Evolutionary conservation across 2,888 invertebrate genomes (phyloP).

Genomic region (Cataglyphis albicans): DNA sequence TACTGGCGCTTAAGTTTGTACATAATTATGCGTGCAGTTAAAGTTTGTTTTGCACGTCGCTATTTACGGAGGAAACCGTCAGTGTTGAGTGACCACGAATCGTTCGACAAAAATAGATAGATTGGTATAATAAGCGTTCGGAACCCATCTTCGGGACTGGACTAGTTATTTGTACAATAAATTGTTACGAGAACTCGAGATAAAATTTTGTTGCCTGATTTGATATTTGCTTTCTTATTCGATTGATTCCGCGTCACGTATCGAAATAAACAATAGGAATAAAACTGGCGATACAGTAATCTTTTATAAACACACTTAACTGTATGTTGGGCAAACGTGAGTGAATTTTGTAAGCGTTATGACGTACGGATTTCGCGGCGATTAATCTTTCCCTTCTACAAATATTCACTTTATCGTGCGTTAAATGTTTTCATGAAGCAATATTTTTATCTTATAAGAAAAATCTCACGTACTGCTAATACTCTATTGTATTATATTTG

Average conservation of each 20-base stretch:
- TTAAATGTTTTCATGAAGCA: not conserved
- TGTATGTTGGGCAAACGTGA: not conserved
- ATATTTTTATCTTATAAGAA: not conserved
- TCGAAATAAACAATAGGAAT: not conserved
- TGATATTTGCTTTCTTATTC: not conserved
- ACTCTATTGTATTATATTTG: not conserved
- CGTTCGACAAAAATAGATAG: not conserved
- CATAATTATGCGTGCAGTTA: not conserved
- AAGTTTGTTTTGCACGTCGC: not conserved
- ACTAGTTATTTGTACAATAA: slow-evolving; percentile 32
- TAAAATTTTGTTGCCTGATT: not conserved
- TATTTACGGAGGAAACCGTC: not conserved
- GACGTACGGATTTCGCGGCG: not conserved
- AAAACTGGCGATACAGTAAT: slow-evolving; percentile 9
- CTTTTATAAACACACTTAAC: not conserved
- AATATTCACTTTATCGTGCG: not conserved
- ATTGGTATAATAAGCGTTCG: not conserved
- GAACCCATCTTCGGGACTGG: slow-evolving; percentile 56
- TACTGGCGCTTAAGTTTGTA: not conserved
- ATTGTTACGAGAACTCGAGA: not conserved
- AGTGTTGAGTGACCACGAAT: not conserved
- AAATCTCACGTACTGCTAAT: not conserved
- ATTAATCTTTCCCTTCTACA: not conserved
- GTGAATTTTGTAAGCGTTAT: not conserved
- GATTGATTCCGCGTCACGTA: not conserved